Evolutionary conservation across 2,113 vertebrate genomes (phyloP).

Genomic region (Peromyscus leucopus): DNA sequence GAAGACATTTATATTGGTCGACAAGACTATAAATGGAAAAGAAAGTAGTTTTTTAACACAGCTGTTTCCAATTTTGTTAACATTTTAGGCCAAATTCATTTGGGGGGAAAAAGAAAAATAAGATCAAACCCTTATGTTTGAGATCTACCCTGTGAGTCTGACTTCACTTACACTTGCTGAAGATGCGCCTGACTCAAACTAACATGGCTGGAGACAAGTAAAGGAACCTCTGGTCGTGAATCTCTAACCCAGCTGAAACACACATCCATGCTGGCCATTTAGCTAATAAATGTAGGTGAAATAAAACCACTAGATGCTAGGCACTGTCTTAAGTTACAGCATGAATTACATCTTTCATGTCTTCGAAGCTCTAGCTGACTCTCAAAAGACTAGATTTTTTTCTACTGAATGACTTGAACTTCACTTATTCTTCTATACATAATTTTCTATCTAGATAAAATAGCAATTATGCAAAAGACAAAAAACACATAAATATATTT

Average conservation of each 20-base stretch:
- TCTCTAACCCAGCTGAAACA: background rate
- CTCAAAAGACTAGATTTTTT: background rate
- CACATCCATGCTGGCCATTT: background rate
- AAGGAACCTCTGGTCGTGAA: background rate
- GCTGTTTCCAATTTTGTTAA: slow-evolving; percentile 92
- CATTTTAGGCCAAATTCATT: slow-evolving; percentile 90
- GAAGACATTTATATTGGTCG: slow-evolving; percentile 91
- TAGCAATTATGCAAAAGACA: slow-evolving; percentile 17
- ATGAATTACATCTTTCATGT: background rate
- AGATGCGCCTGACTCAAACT: slow-evolving; percentile 65
- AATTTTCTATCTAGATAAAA: slow-evolving; percentile 9
- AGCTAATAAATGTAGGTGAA: slow-evolving; percentile 26
- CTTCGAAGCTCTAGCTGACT: slow-evolving; percentile 17
- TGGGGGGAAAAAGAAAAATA: slow-evolving; percentile 83
- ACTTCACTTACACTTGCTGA: slow-evolving; percentile 80
- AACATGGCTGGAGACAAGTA: slow-evolving; percentile 19
- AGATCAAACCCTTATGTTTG: slow-evolving; percentile 85
- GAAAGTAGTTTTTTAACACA: slow-evolving; percentile 90
- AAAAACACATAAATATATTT: slow-evolving; percentile 23
- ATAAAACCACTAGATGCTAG: slow-evolving; percentile 24
- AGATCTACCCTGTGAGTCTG: slow-evolving; percentile 83
- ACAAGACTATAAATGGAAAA: slow-evolving; percentile 92
- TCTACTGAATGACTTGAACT: background rate
- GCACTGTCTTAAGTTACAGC: slow-evolving; percentile 42
- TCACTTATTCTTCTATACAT: background rate